These are phyloP conservation scores for Acrocephalus arundinaceus DNA, from an alignment of 2,113 vertebrate species.

Conservation along the genomic window DNA sequence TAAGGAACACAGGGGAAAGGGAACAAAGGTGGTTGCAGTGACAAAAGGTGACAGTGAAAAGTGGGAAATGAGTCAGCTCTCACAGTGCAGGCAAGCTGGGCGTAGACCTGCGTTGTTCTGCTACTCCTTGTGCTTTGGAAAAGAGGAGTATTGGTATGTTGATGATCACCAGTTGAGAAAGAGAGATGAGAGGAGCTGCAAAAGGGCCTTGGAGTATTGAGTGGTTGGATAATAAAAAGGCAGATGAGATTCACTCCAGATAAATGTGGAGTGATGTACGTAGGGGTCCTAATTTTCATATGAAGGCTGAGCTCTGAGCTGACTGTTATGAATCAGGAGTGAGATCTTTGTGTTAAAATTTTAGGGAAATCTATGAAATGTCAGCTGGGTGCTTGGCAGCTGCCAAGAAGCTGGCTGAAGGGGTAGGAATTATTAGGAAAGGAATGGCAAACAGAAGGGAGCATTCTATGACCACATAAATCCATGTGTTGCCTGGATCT, in stretches of 20 bases:
- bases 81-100: too few species aligned
- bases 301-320: constrained; percentile 12
- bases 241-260: background rate
- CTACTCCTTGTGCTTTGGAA: background rate
- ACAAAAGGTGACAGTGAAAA: background rate
- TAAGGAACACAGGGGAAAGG: background rate
- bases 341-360: constrained; percentile 6
- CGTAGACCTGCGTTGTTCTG: background rate
- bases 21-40: background rate
- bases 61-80: background rate
- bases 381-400: background rate
- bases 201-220: background rate
- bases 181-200: background rate
- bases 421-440: background rate
- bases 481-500: background rate
- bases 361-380: background rate
- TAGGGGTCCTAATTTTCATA: constrained; percentile 7
- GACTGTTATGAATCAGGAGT: background rate
- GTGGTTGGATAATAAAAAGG: background rate
- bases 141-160: background rate
- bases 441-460: background rate
- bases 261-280: background rate
- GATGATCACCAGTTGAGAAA: background rate
- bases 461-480: background rate
- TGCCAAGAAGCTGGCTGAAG: background rate